These are phyloP conservation scores for Hypomecis punctinalis DNA, from an alignment of 2,888 invertebrate genomes.

Conservation along the genomic window DNA sequence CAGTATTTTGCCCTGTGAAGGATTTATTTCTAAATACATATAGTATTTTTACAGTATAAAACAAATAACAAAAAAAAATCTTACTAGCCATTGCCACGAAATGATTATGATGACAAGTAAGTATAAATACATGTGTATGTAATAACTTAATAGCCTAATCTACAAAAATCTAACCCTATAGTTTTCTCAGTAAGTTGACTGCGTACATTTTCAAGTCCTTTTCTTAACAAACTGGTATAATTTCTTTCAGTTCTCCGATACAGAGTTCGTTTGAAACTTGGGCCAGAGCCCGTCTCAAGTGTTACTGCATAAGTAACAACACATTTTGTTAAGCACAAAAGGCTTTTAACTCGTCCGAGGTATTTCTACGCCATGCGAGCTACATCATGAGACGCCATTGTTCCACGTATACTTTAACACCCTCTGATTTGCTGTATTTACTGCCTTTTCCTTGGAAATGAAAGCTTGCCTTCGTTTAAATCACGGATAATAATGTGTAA, in stretches of 20 bases:
- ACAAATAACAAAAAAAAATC: too few species aligned
- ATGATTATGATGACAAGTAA: too few species aligned
- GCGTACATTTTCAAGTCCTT: too few species aligned
- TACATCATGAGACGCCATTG: not conserved
- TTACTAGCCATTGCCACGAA: too few species aligned
- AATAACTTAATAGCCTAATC: too few species aligned
- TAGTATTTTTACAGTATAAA: too few species aligned
- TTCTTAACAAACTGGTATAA: too few species aligned
- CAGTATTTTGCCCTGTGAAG: too few species aligned
- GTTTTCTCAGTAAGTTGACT: too few species aligned
- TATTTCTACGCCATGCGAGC: conserved; percentile 9
- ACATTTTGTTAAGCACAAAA: conserved; percentile 70
- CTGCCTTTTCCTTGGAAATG: not conserved
- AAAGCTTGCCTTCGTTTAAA: not conserved
- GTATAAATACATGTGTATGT: too few species aligned
- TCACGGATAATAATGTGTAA: not conserved
- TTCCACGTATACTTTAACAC: conserved; percentile 8
- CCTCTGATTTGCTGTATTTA: conserved; percentile 8
- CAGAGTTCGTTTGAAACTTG: conserved; percentile 39
- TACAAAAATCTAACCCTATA: too few species aligned
- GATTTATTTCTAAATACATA: too few species aligned
- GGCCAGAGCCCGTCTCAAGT: conserved; percentile 51
- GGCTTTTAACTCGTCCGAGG: conserved; percentile 57
- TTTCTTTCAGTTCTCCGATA: not conserved
- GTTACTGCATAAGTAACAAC: conserved; percentile 68